These are phyloP conservation scores for Drosophila paranaensis DNA, from an alignment of 2,888 invertebrate genomes.

Conservation along the genomic window DNA sequence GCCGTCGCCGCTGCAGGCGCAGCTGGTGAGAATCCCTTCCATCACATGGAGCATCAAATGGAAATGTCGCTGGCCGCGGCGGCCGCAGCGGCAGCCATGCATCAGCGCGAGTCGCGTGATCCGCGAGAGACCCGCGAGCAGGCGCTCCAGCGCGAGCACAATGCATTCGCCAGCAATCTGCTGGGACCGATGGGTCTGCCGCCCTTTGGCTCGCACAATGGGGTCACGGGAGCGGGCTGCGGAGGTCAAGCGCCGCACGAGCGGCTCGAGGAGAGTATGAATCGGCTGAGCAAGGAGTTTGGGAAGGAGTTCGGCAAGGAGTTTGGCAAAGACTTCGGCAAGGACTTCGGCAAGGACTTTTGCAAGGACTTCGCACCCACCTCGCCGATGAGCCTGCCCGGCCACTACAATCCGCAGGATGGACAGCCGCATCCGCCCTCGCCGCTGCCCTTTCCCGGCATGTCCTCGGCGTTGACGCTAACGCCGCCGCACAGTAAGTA, in stretches of 20 bases:
- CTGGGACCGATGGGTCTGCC: conserved; percentile 83
- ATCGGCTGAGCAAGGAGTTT: conserved; percentile 83
- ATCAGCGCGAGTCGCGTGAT: conserved; percentile 79
- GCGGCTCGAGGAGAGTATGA: conserved; percentile 84
- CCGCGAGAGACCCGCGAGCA: conserved; percentile 72
- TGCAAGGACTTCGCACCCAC: conserved; percentile 78
- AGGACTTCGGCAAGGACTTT: conserved; percentile 54
- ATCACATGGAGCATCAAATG: conserved; percentile 85
- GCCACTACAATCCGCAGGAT: conserved; percentile 84
- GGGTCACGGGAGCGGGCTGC: conserved; percentile 51
- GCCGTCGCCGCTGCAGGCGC: conserved; percentile 78
- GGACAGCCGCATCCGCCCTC: conserved; percentile 86
- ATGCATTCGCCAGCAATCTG: conserved; percentile 82
- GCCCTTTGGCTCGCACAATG: conserved; percentile 66
- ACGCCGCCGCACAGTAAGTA: conserved; percentile 93
- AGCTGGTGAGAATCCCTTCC: conserved; percentile 82
- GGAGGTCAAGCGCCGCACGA: conserved; percentile 82
- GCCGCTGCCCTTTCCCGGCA: conserved; percentile 88
- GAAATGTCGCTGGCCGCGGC: conserved; percentile 84
- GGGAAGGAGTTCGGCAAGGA: conserved; percentile 61
- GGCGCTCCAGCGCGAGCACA: conserved; percentile 80
- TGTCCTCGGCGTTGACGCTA: conserved; percentile 89
- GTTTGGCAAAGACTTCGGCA: conserved; percentile 56
- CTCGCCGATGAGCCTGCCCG: conserved; percentile 85
- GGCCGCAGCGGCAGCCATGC: conserved; percentile 84